Percentiles rank a stretch among this genome's conserved stretches.
These are phyloP conservation scores for Eulemur albifrons DNA, from an alignment of 2,797 vertebrate species.

Conservation along the genomic window DNA sequence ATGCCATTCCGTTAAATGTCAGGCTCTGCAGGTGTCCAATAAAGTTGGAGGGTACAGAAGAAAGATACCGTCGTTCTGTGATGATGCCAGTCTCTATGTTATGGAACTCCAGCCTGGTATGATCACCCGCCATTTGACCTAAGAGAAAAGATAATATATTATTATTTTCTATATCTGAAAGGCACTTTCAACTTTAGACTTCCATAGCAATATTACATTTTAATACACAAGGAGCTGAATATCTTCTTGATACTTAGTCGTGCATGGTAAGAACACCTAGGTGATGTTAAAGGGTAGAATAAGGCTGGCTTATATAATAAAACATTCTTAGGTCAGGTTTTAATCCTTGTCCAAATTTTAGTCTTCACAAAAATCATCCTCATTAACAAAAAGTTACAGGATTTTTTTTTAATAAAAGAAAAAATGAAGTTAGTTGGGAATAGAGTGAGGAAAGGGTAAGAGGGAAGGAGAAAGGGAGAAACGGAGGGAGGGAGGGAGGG, in stretches of 20 bases:
- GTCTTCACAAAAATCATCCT: not conserved
- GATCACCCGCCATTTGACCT: conserved; percentile 99
- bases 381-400: not conserved
- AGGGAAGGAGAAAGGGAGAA: too few relatives aligned
- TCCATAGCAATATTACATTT: not conserved
- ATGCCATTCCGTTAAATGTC: conserved; percentile 98
- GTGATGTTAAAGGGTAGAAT: not conserved
- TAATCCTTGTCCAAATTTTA: not conserved
- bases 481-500: too few relatives aligned
- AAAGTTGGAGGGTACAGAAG: conserved; percentile 96
- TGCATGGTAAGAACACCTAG: not conserved
- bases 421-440: not conserved
- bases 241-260: not conserved
- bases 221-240: not conserved
- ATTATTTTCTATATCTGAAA: not conserved
- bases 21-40: conserved; percentile 98
- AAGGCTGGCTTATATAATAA: not conserved
- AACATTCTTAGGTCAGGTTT: not conserved
- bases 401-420: not conserved
- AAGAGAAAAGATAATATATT: conserved; percentile 74
- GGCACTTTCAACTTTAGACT: not conserved
- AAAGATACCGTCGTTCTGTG: conserved; percentile 95
- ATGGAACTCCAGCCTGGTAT: conserved; percentile 98
- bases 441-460: fast-evolving
- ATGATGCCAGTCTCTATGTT: conserved; percentile 99